phyloP scores from a whole-genome alignment of 2,797 vertebrate species.

The Liasis olivaceus region DNA sequence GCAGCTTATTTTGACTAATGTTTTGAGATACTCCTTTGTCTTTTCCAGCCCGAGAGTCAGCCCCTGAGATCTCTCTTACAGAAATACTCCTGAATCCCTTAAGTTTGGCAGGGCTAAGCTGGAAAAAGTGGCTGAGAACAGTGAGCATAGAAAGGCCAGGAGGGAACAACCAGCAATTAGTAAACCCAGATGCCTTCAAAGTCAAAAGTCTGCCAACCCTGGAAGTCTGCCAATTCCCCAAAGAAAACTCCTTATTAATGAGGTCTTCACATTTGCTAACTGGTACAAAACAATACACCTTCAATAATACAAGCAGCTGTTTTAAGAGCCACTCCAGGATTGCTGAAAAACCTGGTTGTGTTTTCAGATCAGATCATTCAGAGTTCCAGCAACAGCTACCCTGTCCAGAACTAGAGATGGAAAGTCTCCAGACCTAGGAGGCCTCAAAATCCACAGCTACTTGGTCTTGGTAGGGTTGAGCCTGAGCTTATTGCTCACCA shows the following conservation, averaged over 20 bases:
- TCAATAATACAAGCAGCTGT: background rate
- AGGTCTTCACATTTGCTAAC: background rate
- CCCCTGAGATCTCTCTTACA: background rate
- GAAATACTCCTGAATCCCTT: no score
- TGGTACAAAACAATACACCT: background rate
- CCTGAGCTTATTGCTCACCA: background rate
- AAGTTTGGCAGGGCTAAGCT: background rate
- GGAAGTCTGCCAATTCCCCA: background rate
- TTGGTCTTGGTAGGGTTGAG: background rate
- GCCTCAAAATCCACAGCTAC: background rate
- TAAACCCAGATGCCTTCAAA: background rate
- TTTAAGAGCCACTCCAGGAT: no score
- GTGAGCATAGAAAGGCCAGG: background rate
- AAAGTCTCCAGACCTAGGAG: background rate
- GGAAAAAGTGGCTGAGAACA: background rate
- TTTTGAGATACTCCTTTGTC: background rate
- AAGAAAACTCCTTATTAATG: background rate
- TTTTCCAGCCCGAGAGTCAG: background rate
- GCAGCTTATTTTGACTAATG: background rate
- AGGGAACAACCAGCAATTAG: background rate
- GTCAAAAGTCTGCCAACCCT: background rate
- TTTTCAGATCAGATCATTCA: background rate
- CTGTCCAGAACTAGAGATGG: background rate
- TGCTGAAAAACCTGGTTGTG: background rate
- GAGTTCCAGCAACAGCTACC: background rate